Percentiles rank a stretch among this genome's conserved stretches.
phyloP scores from a whole-genome alignment of 2,797 vertebrate species.

The Margarornis squamiger region DNA sequence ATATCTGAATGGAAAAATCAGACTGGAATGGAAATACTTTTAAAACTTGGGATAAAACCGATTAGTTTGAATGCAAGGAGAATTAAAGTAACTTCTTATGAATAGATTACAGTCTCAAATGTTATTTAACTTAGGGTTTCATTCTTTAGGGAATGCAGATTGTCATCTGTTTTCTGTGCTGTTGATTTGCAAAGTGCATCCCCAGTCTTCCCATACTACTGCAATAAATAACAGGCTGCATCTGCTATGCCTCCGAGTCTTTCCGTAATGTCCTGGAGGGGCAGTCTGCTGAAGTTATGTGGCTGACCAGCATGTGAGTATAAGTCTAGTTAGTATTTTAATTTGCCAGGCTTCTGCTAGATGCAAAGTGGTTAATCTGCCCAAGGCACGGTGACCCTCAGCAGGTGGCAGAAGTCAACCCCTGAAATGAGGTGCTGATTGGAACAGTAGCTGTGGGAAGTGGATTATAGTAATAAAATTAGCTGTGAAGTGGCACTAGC shows the following conservation, averaged over 20 bases:
- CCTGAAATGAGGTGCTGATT: background rate
- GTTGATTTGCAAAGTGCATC: background rate
- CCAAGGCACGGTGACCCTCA: background rate
- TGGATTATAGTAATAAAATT: background rate
- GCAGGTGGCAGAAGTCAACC: background rate
- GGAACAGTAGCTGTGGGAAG: background rate
- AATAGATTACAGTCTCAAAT: background rate
- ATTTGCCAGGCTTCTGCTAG: background rate
- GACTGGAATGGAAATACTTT: background rate
- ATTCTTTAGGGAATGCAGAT: background rate
- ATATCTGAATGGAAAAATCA: background rate
- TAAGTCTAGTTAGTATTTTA: background rate
- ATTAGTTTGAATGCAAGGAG: background rate
- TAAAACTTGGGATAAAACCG: background rate
- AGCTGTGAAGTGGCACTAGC: background rate
- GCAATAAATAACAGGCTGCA: rapidly evolving
- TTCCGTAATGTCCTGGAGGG: background rate
- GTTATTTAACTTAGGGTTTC: background rate
- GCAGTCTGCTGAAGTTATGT: background rate
- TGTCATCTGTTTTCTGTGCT: background rate
- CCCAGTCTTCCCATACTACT: background rate
- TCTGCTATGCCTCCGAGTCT: background rate
- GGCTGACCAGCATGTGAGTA: background rate
- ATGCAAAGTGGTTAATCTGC: background rate
- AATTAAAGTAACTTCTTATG: background rate